Evolutionary conservation across 1,140 invertebrate genomes (phyloP).

Genomic region (Temnothorax curvispinosus): DNA sequence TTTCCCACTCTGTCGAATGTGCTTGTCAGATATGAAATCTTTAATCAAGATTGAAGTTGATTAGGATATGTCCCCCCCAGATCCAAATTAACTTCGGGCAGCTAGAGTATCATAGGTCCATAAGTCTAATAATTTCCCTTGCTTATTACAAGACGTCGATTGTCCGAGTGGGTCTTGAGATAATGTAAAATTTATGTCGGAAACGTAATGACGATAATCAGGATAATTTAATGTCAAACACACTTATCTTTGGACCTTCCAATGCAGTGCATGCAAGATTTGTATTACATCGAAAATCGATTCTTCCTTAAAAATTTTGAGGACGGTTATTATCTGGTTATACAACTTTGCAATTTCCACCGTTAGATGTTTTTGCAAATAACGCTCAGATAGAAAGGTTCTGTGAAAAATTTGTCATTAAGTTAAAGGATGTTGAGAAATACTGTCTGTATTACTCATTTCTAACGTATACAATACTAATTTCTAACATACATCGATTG

Average conservation of each 20-base stretch:
- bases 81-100: conserved; percentile 18
- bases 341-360: neutral
- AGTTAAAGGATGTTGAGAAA: neutral
- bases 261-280: neutral
- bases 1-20: neutral
- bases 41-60: conserved; percentile 16
- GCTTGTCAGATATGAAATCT: conserved; percentile 6
- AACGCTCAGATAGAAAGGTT: neutral
- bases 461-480: neutral
- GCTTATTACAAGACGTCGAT: conserved; percentile 1
- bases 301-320: neutral
- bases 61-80: neutral
- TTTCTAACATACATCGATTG: neutral
- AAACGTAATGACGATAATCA: conserved; percentile 13
- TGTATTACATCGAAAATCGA: neutral
- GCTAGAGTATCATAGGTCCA: neutral
- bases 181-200: neutral
- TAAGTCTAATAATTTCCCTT: conserved; percentile 12
- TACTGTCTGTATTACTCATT: neutral
- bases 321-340: neutral
- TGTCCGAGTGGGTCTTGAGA: neutral
- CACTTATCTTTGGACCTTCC: neutral
- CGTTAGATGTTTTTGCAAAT: neutral
- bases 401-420: neutral
- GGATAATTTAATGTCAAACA: conserved; percentile 11